Evolutionary conservation across 64 coral and sea anemone species (phyloP).

Genomic region (Actinia equina): DNA sequence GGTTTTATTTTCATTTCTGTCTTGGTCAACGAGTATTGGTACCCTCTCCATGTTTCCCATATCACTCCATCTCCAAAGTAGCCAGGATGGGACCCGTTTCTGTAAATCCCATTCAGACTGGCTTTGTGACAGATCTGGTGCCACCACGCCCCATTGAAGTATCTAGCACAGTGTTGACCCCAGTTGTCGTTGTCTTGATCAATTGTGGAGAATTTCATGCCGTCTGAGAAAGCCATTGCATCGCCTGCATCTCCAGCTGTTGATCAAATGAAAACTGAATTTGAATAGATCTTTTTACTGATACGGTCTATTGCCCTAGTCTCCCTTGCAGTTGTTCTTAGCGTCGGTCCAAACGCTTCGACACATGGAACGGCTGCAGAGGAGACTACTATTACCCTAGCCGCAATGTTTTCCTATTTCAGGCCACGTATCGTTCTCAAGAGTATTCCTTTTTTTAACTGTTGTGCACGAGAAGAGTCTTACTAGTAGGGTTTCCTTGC

Average conservation of each 20-base stretch:
- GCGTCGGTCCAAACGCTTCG: too few relatives aligned
- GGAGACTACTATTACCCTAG: too few relatives aligned
- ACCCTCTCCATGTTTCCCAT: conserved; percentile 73
- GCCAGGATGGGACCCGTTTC: conserved; percentile 40
- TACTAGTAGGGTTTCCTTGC: too few relatives aligned
- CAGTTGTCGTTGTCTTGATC: conserved; percentile 76
- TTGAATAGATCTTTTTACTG: too few relatives aligned
- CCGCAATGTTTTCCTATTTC: too few relatives aligned
- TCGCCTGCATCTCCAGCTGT: conserved; percentile 51
- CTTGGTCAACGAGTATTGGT: conserved; percentile 51
- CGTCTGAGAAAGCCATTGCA: conserved; percentile 49
- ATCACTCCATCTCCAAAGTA: conserved; percentile 63
- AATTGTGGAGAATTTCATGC: conserved; percentile 55
- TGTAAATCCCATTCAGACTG: conserved; percentile 59
- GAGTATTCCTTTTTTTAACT: too few relatives aligned
- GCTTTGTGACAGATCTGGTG: conserved; percentile 49
- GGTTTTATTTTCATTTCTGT: conserved; percentile 69
- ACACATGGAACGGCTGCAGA: too few relatives aligned
- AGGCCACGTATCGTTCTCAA: too few relatives aligned
- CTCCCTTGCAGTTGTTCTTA: too few relatives aligned
- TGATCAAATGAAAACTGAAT: too few relatives aligned
- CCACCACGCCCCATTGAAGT: conserved; percentile 72
- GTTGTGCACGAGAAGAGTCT: too few relatives aligned
- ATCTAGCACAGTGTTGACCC: conserved; percentile 7
- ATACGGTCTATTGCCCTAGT: too few relatives aligned